Evolutionary conservation across 2,797 vertebrate genomes (phyloP), one percentile per base, ranked within the genome.

Genomic region (Garrulus glandarius): DNA sequence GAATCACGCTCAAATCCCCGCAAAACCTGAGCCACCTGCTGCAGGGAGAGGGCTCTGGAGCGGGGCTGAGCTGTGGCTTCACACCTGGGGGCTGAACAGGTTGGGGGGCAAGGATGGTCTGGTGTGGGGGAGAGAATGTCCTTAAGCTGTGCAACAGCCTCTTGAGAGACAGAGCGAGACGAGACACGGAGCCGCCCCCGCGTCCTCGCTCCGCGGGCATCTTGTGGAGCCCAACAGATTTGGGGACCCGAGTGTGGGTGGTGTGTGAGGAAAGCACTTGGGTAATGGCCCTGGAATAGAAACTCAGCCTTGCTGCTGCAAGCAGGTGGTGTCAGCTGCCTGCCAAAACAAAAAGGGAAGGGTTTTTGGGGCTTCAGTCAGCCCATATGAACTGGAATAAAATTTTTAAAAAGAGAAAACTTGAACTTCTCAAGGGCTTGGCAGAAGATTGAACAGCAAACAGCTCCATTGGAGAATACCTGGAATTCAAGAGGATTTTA

Each of bases 1-100:
- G 44, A 76, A n/a, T 44, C n/a, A 2, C 0, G 0, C 22, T 64
- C 36, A 3, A 5, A 13, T 60, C 24, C 32, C 12, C 15, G 2
- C 29, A 22, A 61, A 86, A 57, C 29, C 53, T 7, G 41, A 64
- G 50, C 55, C 21, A 7, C 47, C 52, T 84, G 52, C 74, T 70
- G 74, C 47, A 39, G 34, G 55, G 17, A 32, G 50, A 44, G 32
- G 13, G 6, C 41, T 63, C 15, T 21, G 36, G 20, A 29, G 47
- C 80, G 24, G 46, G 63, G 49, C 27, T 20, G 24, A 27, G 57
- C 92, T 32, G 77, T 60, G 55, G 50, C 29, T 82, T 92, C 67
- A 23, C 52, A 70, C 26, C 47, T 29, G 41, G 64, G 61, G 72
- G 77, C 44, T 82, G 70, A 61, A 5, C 36, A 18, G 74, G 80